Evolutionary conservation across 2,888 invertebrate genomes (phyloP), one percentile per base, ranked within the genome.

Genomic region (Autographa pulchrina): DNA sequence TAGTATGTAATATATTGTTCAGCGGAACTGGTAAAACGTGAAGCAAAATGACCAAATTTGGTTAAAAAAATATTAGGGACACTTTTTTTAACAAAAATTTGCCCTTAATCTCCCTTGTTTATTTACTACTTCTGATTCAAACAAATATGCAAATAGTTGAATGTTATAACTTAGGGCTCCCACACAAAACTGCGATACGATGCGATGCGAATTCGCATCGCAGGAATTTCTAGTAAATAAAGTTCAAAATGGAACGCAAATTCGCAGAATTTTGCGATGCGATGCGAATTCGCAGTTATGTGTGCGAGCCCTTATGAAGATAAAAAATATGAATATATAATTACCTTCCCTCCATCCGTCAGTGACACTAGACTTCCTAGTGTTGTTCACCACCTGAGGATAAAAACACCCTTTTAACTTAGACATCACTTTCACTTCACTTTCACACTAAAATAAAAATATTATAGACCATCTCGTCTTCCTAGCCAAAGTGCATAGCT

Each of bases 351-450:
- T 96, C 88, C 96, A 96, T 77, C 96, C 96, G 81, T 96, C 96
- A 16, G 96, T 89, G 25, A 94, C 93, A 16, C 94, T 96, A 11
- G 96, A 95, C 89, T 97, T 97, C 78, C 97, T 96, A 74, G 96
- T 97, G 84, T 97, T 98, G 88, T 98, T 98, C 48, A 97, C 97
- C 68, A 97, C 97, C 96, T 96, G 93, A 62, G 89, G 75, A 85
- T 63, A 77, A 88, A 85, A 79, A 84, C 81, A 87, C 82, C 77
- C 72, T 82, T 85, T 88, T 86, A 70, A 70, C 79, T 85, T 81
- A 76, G 81, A 81, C 66, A 65, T 65, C 80, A 83, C 81, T 89
- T 86, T 89, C 90, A 92, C 90, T 88, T 70, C 84, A 84, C 84
- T 81, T 74, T 85, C 73, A 70, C 68, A 80, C 62, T 25, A 62